Evolutionary conservation across 2,113 vertebrate species (phyloP).

Genomic region (Heterocephalus glaber): DNA sequence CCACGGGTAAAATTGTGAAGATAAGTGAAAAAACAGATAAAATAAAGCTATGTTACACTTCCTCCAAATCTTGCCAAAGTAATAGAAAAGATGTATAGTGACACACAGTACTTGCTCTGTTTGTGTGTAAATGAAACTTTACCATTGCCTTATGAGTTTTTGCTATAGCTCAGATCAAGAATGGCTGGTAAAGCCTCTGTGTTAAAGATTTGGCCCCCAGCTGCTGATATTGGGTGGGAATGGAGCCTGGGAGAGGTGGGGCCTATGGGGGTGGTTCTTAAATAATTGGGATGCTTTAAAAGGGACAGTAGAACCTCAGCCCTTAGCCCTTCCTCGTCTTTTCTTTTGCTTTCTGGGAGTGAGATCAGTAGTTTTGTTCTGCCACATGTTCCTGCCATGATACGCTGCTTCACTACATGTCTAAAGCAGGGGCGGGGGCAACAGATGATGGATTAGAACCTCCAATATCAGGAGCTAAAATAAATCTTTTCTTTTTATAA

Average conservation of each 20-base stretch:
- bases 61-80: not conserved
- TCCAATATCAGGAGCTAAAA: not conserved
- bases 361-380: not conserved
- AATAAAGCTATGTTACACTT: not conserved
- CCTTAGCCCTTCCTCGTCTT: not conserved
- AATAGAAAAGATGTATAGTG: not conserved
- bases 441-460: not conserved
- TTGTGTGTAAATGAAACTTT: not conserved
- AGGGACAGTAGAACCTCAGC: not conserved
- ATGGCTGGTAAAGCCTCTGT: not conserved
- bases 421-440: not conserved
- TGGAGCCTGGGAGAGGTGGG: not conserved
- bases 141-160: not conserved
- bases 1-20: constrained; percentile 1
- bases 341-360: not conserved
- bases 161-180: not conserved
- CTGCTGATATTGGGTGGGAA: not conserved
- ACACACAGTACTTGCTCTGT: not conserved
- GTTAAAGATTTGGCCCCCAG: not conserved
- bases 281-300: not conserved
- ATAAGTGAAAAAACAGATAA: not conserved
- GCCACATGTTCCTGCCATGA: too few species aligned
- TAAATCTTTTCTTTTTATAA: not conserved
- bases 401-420: not conserved
- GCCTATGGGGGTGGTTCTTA: not conserved